These are phyloP conservation scores for Apoda limacodes DNA, from an alignment of 2,888 invertebrate species.

Conservation along the genomic window DNA sequence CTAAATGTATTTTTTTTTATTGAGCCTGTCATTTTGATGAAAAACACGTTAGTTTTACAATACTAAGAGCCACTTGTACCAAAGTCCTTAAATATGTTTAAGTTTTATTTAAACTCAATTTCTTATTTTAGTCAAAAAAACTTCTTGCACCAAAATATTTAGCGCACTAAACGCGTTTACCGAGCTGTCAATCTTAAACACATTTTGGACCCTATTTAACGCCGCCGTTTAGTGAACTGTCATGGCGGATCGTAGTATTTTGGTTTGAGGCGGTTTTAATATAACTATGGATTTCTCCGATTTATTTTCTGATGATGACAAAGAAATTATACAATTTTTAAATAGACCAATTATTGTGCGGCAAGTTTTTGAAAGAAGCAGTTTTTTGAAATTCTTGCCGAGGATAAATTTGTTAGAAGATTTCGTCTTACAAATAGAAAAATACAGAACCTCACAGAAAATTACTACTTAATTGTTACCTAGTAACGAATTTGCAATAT, in stretches of 20 bases:
- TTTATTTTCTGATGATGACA: background rate
- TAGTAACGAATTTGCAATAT: too few species aligned
- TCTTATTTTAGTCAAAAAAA: background rate
- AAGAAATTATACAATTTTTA: background rate
- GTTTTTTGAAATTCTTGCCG: background rate
- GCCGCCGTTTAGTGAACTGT: background rate
- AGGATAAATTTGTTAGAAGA: background rate
- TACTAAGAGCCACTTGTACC: background rate
- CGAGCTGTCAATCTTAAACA: background rate
- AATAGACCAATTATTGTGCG: background rate
- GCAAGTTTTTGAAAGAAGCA: too few species aligned
- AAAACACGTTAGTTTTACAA: too few species aligned
- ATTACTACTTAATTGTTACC: too few species aligned
- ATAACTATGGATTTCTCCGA: background rate
- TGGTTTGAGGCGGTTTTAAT: background rate
- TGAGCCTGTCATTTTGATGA: too few species aligned
- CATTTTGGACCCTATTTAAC: background rate
- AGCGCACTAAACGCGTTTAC: background rate
- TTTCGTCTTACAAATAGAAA: background rate
- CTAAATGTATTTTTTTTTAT: too few species aligned
- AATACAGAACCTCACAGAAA: too few species aligned
- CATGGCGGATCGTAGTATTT: background rate
- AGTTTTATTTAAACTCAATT: background rate
- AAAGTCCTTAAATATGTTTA: background rate
- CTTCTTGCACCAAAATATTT: background rate